Evolutionary conservation across 1,140 invertebrate species (phyloP), one percentile per base, ranked within the genome.

Genomic region (Campoletis sonorensis): DNA sequence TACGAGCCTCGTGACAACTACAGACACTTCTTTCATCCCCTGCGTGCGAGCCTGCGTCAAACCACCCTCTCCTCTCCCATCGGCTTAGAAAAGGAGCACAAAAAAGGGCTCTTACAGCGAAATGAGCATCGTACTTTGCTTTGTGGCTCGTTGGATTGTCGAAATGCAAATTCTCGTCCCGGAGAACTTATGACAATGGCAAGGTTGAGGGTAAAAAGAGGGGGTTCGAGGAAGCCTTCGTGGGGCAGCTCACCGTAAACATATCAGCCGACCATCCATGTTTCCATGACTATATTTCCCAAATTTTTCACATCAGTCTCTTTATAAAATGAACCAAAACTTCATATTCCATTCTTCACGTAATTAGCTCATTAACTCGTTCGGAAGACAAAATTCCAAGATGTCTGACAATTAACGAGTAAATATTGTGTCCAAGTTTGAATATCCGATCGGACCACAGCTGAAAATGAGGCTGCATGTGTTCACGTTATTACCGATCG

Each of bases 21-120:
- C 67, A 70, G 67, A 33, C 67, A 70, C 67, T 70, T n/a, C 27
- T 70, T 70, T 70, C 67, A 70, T 70, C 67, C 30, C 67, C 67
- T 70, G 30, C 30, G 67, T 33, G 67, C 23, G 61, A 18, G 67
- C 27, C 30, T 15, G 15, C 27, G 27, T 33, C 11, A 33, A 70
- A 70, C 67, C 67, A 70, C 67, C 67, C 67, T 70, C 67, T 33
- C 27, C 67, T 70, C 67, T 70, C 13, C 61, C 61, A 33, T 70
- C 16, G 30, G 27, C 16, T 70, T 11, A 18, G 67, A 70, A 70
- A 33, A 70, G 67, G 33, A 70, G 67, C 7, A 21, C 27, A 33
- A 67, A 67, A 33, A 67, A 67, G 23, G 23, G 13, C 21, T 26
- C 61, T 26, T 58, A 58, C 54, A 23, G 61, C 61, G 26, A 67